These are phyloP conservation scores for Drosophila algonquin DNA, from an alignment of 2,888 invertebrate species.

Conservation along the genomic window DNA sequence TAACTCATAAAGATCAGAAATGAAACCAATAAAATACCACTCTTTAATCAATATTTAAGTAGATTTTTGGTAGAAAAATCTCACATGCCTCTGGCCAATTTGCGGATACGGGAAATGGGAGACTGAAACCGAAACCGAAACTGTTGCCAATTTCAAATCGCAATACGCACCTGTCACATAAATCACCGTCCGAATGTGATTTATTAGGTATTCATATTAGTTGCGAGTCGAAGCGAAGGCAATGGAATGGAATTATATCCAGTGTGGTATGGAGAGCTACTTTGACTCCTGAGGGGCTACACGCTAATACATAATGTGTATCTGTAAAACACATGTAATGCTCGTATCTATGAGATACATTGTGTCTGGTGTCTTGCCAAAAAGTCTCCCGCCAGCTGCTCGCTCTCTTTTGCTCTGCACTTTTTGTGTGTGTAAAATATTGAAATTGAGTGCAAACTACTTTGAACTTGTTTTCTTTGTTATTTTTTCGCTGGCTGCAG, in stretches of 20 bases:
- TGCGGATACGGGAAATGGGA: constrained; percentile 41
- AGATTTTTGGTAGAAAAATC: constrained; percentile 5
- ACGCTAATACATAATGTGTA: constrained; percentile 73
- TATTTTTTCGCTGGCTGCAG: constrained; percentile 13
- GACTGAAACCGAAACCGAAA: constrained; percentile 26
- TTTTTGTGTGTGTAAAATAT: constrained; percentile 65
- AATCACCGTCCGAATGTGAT: constrained; percentile 73
- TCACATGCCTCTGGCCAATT: constrained; percentile 68
- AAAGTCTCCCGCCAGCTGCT: constrained; percentile 4
- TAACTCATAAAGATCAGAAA: constrained; percentile 55
- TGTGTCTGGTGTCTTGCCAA: constrained; percentile 50
- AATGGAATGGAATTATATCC: constrained; percentile 5
- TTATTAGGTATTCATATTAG: constrained; percentile 79
- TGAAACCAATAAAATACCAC: constrained; percentile 41
- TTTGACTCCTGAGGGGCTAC: constrained; percentile 49
- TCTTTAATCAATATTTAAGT: constrained; percentile 5
- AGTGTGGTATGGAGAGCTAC: too few relatives aligned
- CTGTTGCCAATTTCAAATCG: constrained; percentile 78
- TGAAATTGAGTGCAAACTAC: constrained; percentile 78
- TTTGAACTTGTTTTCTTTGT: constrained; percentile 57
- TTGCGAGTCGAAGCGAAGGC: constrained; percentile 41
- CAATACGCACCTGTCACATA: constrained; percentile 78
- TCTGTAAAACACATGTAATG: constrained; percentile 61
- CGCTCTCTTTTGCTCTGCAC: neutral
- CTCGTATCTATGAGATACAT: constrained; percentile 60